Conservation (phyloP, 1,140 invertebrate species). For the Nilaparvata lugens region DNA sequence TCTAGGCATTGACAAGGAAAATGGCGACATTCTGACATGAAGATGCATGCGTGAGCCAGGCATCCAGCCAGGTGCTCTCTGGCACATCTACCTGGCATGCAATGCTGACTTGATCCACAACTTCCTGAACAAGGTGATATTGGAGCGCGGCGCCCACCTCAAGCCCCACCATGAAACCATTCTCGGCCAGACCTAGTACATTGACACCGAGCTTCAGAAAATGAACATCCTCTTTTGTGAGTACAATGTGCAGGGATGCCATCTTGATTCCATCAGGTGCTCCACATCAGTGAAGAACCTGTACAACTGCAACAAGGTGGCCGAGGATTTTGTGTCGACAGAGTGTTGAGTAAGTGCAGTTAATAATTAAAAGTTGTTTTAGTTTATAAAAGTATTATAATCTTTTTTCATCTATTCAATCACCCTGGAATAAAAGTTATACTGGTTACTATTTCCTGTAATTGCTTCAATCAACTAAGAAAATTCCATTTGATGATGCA, state of each 20-base stretch:
- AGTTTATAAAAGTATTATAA: no score
- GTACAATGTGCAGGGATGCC: constrained; percentile 91
- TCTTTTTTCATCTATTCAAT: no score
- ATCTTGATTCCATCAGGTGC: constrained; percentile 97
- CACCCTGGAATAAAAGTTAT: no score
- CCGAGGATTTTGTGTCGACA: constrained; percentile 96
- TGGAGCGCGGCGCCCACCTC: constrained; percentile 75
- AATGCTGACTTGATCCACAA: constrained; percentile 95
- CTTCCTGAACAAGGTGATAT: constrained; percentile 81
- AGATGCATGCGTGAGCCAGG: constrained; percentile 65
- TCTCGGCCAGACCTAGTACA: constrained; percentile 94
- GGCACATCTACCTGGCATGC: constrained; percentile 92
- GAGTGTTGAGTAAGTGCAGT: constrained; percentile 96
- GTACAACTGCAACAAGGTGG: constrained; percentile 95
- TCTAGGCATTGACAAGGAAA: constrained; percentile 88
- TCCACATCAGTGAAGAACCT: constrained; percentile 96
- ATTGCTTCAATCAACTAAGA: no score
- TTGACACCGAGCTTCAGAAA: constrained; percentile 79
- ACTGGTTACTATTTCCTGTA: no score
- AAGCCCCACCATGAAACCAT: constrained; percentile 92
- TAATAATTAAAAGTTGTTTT: no score
- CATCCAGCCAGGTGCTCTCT: constrained; percentile 86
- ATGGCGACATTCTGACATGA: constrained; percentile 81
- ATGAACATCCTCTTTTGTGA: constrained; percentile 82
- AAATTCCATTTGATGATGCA: no score